These are phyloP conservation scores for Cryptus viduatorius DNA, from an alignment of 2,888 invertebrate species.

Conservation along the genomic window DNA sequence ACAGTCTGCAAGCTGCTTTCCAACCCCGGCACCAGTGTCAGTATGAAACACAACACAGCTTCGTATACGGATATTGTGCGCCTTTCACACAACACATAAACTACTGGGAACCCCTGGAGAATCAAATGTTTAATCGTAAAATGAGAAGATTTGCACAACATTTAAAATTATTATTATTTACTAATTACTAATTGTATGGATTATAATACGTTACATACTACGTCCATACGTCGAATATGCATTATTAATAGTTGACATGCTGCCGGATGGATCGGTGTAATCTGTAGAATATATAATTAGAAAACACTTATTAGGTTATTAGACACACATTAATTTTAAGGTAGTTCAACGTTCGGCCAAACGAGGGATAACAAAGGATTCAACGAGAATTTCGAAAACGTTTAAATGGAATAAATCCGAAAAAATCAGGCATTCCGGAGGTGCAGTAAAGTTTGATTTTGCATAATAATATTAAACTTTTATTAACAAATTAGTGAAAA, in stretches of 20 bases:
- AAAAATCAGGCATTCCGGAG: too few relatives aligned
- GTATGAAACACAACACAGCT: neutral
- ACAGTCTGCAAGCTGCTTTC: neutral
- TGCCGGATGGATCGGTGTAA: neutral
- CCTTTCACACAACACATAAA: neutral
- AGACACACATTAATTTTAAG: too few relatives aligned
- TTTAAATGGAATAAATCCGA: too few relatives aligned
- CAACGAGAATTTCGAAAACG: too few relatives aligned
- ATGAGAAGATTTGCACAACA: neutral
- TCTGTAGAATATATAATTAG: neutral
- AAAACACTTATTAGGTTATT: too few relatives aligned
- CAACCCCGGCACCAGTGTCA: neutral
- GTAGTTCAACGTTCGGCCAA: too few relatives aligned
- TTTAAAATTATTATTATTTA: too few relatives aligned
- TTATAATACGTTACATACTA: neutral
- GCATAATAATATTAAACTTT: too few relatives aligned
- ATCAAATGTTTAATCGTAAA: neutral
- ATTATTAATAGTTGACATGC: neutral
- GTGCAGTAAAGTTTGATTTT: too few relatives aligned
- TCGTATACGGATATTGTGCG: neutral
- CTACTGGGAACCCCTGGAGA: neutral
- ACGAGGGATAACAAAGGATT: too few relatives aligned
- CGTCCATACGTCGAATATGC: neutral
- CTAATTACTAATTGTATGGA: too few relatives aligned
- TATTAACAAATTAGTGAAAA: too few relatives aligned